Evolutionary conservation across 2,888 invertebrate genomes (phyloP), one percentile per base, ranked within the genome.

Genomic region (Apotomis betuletana): DNA sequence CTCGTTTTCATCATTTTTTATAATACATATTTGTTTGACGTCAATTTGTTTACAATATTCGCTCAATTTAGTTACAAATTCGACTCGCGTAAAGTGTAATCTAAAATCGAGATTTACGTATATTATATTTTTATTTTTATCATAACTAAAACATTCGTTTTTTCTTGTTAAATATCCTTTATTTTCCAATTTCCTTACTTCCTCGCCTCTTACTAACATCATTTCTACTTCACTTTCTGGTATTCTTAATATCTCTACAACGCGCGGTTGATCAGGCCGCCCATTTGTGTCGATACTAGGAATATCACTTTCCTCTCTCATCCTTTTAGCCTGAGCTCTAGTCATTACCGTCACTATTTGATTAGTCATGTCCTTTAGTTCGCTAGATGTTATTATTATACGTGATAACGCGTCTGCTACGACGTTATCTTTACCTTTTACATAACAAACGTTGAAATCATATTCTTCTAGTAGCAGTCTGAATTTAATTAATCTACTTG

Each of bases 101-200:
- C 12, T 57, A 36, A 57, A 58, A 49, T 13, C 46, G 36, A 58
- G 58, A 36, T 83, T 92, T 0, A 90, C 91, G 10, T 93, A 94
- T 36, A 63, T 49, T 61, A 49, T 13, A 12, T 61, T 61, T 12
- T 51, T 15, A 51, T 49, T 13, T 12, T 36, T 12, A 12, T 27
- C 15, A 36, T n/a, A 61, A 13, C 15, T 61, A 1, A 15, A 46
- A 44, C 15, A 46, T 46, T 15, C 60, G 5, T 27, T 46, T 10
- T 12, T 15, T 4, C 4, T 15, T 3, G 15, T 51, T 61, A 41
- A 36, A 12, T 15, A 10, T 51, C 36, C 6, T 4, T 54, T 41
- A 27, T n/a, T 38, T 41, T 41, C 27, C n/a, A 55, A 55, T 27
- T 41, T 41, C 12, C 4, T 41, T 61, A n/a, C 0, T 27, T 55